Percentiles rank a stretch among this genome's conserved stretches.
These are phyloP conservation scores for Pseudorhombus dupliciocellatus DNA, from an alignment of 2,113 vertebrate species.

Conservation along the genomic window DNA sequence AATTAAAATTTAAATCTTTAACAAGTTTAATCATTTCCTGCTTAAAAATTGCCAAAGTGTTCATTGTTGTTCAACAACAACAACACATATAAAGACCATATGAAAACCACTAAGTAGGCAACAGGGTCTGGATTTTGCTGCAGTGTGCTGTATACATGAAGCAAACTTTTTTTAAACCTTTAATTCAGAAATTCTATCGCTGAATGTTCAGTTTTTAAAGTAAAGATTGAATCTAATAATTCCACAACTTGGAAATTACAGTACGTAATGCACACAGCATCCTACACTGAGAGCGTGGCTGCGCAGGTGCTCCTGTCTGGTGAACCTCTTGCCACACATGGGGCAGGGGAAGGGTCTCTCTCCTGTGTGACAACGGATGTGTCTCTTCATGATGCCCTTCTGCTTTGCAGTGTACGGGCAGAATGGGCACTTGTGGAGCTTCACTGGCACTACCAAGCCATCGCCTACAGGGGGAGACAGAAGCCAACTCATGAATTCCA, in stretches of 20 bases:
- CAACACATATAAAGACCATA: neutral
- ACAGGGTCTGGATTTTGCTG: neutral
- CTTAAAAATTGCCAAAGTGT: neutral
- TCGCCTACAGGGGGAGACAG: conserved; percentile 83
- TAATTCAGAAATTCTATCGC: too few species aligned
- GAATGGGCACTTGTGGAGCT: conserved; percentile 96
- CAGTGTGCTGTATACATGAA: too few species aligned
- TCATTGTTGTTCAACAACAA: neutral
- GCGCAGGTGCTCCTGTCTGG: conserved; percentile 93
- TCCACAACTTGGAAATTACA: too few species aligned
- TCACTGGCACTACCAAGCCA: conserved; percentile 91
- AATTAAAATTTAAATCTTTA: neutral
- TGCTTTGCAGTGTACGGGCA: conserved; percentile 97
- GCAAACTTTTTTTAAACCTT: too few species aligned
- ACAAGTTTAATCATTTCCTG: neutral
- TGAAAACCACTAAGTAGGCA: neutral
- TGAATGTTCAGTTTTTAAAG: too few species aligned
- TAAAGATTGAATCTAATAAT: too few species aligned
- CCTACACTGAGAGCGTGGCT: conserved; percentile 94
- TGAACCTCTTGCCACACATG: conserved; percentile 96
- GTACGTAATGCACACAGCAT: conserved; percentile 1
- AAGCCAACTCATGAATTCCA: neutral
- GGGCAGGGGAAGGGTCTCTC: conserved; percentile 96
- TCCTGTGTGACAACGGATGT: conserved; percentile 96
- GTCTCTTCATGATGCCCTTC: conserved; percentile 95